Conservation (phyloP, 2,113 vertebrate species). For the Erythrolamprus reginae region DNA sequence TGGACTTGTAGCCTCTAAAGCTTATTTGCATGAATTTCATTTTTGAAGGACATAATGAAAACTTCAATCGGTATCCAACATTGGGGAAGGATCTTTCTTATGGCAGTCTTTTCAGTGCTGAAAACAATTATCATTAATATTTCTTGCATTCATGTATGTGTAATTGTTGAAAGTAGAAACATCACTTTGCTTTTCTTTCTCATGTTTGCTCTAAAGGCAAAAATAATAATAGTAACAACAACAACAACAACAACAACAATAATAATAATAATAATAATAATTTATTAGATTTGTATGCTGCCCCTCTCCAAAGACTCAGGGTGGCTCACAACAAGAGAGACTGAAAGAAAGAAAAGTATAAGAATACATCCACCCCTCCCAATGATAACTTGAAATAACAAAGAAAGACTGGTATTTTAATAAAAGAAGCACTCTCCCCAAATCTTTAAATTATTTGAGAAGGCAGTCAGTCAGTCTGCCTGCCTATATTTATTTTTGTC, state of each 20-base stretch:
- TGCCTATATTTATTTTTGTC: no score
- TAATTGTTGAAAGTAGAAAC: neutral
- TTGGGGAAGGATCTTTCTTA: neutral
- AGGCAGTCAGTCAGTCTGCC: neutral
- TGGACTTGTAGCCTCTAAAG: neutral
- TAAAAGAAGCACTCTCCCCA: neutral
- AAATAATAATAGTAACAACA: no score
- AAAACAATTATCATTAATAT: neutral
- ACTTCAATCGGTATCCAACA: neutral
- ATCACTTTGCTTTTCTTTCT: neutral
- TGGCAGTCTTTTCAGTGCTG: neutral
- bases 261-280: no score
- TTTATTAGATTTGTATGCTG: no score
- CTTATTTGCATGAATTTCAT: neutral
- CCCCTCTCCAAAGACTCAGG: no score
- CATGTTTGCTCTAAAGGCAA: neutral
- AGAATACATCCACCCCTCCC: neutral
- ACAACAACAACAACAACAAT: no score
- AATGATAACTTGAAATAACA: neutral
- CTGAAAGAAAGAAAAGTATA: neutral
- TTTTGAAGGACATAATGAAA: neutral
- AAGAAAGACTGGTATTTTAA: neutral
- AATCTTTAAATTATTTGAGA: neutral
- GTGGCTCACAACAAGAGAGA: no score
- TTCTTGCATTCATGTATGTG: neutral